Base-by-base conservation (phyloP, 2,888 invertebrate genomes). In the Emmelina monodactyla region DNA sequence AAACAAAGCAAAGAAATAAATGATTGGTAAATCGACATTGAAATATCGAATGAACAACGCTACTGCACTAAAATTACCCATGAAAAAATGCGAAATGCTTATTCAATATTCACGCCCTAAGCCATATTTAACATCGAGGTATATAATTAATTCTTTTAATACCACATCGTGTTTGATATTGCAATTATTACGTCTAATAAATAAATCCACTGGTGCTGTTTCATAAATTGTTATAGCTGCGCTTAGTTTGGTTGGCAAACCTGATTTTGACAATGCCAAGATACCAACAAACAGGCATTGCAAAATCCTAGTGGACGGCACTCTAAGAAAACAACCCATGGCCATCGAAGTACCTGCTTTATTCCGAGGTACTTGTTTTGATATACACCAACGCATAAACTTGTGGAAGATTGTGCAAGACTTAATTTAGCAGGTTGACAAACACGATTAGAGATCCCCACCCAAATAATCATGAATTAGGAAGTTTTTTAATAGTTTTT, bases 331-430 rank as follows among this genome's bases (percentile, higher is more conserved):
- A 25, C 25, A 25, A 25, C 25, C 25, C 25, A 25, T 25, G 25
- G 25, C 11, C 25, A 25, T 25, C 11, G 25, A 25, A 25, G 25
- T 25, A 11, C 11, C 25, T n/a, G n/a, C n/a, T n/a, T n/a, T n/a
- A n/a, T n/a, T n/a, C 11, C 11, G 11, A 10, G n/a, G 25, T 25
- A 25, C 25, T 11, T 7, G 25, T 25, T 25, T 25, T 10, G n/a
- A n/a, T 19, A 22, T 19, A 19, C 16, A 33, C 33, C 39, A 36
- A 41, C 41, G 41, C 39, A 41, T n/a, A 19, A 19, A 9, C 19
- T 6, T 5, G 25, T 25, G n/a, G 4, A 3, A n/a, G 25, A 25
- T 25, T 25, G n/a, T 9, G 25, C 4, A 25, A 25, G 3, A 25
- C 9, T 11, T 25, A 4, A 25, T 10, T 25, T 25, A 25, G n/a